Base-by-base conservation (phyloP, 1,140 invertebrate genomes). In the Ceratina australensis region DNA sequence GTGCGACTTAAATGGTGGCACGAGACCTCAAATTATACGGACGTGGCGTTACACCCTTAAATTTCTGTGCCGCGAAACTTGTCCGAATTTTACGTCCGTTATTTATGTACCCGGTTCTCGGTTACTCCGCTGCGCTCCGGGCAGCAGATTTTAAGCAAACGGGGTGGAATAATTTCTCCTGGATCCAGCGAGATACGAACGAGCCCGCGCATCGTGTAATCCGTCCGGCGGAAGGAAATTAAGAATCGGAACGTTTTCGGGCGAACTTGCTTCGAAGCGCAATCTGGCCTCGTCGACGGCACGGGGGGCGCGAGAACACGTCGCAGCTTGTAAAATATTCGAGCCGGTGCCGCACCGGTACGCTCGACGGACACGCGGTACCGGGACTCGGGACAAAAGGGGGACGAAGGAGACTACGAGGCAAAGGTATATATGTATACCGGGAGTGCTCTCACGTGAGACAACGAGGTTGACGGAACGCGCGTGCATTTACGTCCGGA, bases 401-500 rank as follows among this genome's bases (percentile, higher is more conserved):
- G 33, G 47, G 22, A 42, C 33, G 33, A 33, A 3, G 67, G 15
- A 60, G 60, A 54, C 47, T 22, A 59, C 54, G 64, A 57, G 56
- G 50, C 63, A 69, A 78, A 81, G 81, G 80, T 16, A 54, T 16
- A n/a, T 49, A 49, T 49, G 47, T 49, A n/a, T 75, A 61, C 72
- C 33, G 28, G 60, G 66, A 85, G 77, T 82, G 83, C 72, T 81
- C 78, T 87, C 68, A 71, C 79, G 80, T 61, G 78, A 84, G 79
- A 86, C 85, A 84, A 87, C 78, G 78, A 87, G 81, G 75, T 84
- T 81, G 78, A 74, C 79, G 72, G 69, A 80, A 86, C 71, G 79
- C 79, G 84, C 74, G 81, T 74, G 76, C 78, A 86, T 86, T 84
- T 82, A 79, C 73, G 79, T 75, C 69, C 66, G 26, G 42, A n/a